These are phyloP conservation scores for Tipula helvola DNA, from an alignment of 2,888 invertebrate species.

Conservation along the genomic window DNA sequence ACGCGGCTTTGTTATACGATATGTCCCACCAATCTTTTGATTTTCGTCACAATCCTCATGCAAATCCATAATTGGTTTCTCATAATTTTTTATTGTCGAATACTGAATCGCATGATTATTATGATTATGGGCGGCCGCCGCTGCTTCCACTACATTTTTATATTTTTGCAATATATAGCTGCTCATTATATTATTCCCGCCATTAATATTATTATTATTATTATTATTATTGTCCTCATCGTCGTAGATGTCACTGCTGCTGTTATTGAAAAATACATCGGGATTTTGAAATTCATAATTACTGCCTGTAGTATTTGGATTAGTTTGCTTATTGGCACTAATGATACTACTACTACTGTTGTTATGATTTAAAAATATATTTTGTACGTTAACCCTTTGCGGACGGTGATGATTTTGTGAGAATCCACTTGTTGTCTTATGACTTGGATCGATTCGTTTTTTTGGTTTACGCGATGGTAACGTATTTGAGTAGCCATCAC, in stretches of 20 bases:
- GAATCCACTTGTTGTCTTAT: constrained; percentile 33
- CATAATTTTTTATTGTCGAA: not conserved
- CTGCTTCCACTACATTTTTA: not conserved
- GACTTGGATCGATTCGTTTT: constrained; percentile 39
- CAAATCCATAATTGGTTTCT: not conserved
- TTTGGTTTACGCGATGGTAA: constrained; percentile 43
- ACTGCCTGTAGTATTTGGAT: not conserved
- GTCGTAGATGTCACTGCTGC: not conserved
- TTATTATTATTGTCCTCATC: not conserved
- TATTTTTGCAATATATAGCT: not conserved
- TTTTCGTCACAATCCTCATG: not conserved
- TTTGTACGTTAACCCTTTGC: constrained; percentile 37
- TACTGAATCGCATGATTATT: not conserved
- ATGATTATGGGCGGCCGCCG: not conserved
- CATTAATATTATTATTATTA: not conserved
- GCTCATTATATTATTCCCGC: not conserved
- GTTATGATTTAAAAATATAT: constrained; percentile 24
- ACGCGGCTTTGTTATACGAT: not conserved
- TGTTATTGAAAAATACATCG: not conserved
- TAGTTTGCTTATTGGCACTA: not conserved
- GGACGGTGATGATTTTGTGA: constrained; percentile 20
- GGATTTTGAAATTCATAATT: not conserved
- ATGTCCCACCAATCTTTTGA: not conserved
- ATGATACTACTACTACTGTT: not conserved
- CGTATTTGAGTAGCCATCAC: constrained; percentile 41